Evolutionary conservation across 2,888 invertebrate genomes (phyloP).

Genomic region (Pimpla rufipes): DNA sequence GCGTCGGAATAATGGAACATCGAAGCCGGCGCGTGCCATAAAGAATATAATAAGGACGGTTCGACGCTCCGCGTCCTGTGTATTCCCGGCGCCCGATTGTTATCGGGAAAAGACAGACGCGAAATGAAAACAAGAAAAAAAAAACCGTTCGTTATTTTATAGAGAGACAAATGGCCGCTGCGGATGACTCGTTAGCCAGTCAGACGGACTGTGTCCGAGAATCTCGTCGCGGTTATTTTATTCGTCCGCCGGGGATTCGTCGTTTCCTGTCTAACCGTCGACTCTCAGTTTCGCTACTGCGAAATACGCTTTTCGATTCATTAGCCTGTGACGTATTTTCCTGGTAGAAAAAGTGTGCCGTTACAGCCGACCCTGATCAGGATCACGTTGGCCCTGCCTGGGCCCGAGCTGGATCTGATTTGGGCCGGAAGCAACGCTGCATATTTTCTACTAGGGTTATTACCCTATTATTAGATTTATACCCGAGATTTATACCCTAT

Average conservation of each 20-base stretch:
- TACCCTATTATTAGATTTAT: too few species aligned
- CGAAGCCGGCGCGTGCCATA: conserved; percentile 3
- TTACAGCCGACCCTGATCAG: too few species aligned
- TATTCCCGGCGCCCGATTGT: neutral
- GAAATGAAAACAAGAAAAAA: neutral
- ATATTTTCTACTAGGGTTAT: too few species aligned
- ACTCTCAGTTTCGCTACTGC: neutral
- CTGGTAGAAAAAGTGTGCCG: too few species aligned
- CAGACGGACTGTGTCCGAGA: conserved; percentile 16
- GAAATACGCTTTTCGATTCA: neutral
- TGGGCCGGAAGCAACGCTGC: too few species aligned
- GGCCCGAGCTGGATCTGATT: too few species aligned
- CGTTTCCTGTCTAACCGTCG: neutral
- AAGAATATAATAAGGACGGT: conserved; percentile 25
- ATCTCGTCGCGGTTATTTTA: neutral
- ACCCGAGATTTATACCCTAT: too few species aligned
- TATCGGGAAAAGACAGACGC: neutral
- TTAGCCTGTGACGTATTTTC: neutral
- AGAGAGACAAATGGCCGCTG: conserved; percentile 2
- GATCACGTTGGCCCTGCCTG: too few species aligned
- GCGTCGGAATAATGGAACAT: conserved; percentile 47
- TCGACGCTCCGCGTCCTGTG: neutral
- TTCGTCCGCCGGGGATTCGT: neutral
- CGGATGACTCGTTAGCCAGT: neutral
- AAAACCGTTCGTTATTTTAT: conserved; percentile 24